Base-by-base conservation (phyloP, 2,888 invertebrate species). In the Suillia variegata region DNA sequence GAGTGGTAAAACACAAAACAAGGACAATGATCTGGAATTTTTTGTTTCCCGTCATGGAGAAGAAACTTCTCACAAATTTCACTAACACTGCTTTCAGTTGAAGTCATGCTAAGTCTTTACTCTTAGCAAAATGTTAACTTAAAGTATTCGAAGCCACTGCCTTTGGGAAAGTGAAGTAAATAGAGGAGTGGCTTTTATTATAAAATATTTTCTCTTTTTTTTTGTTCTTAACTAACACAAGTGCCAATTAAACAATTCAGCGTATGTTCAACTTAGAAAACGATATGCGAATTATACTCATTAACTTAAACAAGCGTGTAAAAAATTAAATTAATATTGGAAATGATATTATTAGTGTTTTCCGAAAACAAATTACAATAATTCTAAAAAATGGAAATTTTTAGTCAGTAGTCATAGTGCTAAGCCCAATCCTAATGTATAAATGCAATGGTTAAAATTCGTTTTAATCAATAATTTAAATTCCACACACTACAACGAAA, bases 1-100 rank as follows among this genome's bases (percentile, higher is more conserved):
- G 74, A 79, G 51, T 79, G 80, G 79, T 79, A 75, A 67, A 59
- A 22, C 18, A 18, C 18, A 47, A 38, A 48, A 24, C 17, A 10
- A 1, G 3, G 2, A n/a, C n/a, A n/a, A n/a, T 62, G 65, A 65
- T 62, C 67, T 64, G 67, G 65, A 65, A 62, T 63, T 62, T n/a
- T n/a, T n/a, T n/a, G n/a, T n/a, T 64, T 63, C 33, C 21, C 22
- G n/a, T 22, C n/a, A 20, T 33, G 24, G 18, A 18, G 22, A 17
- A 10, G n/a, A n/a, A n/a, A n/a, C n/a, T n/a, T n/a, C n/a, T 10
- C 38, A 38, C n/a, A 45, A 45, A 17, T 20, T 20, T 18, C 45
- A 45, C 45, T 20, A 20, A 45, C 45, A 18, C 3, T 4, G 18
- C 45, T 38, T n/a, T 38, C 17, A 45, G 45, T 45, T 20, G 5